These are phyloP conservation scores for Dastarcus helophoroides DNA, from an alignment of 2,888 invertebrate species.

Conservation along the genomic window DNA sequence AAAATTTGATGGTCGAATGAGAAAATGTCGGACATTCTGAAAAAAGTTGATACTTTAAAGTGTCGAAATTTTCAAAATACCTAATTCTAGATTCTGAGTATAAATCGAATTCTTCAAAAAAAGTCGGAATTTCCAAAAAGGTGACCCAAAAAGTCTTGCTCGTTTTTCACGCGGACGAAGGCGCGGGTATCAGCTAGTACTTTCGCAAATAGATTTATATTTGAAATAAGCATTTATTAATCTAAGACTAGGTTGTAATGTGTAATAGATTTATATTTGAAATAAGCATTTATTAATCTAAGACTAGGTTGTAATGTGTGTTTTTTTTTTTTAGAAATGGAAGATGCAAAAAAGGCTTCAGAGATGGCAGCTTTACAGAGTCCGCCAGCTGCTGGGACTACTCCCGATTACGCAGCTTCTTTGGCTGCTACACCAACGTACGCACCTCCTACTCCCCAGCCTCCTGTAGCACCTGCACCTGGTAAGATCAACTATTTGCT, in stretches of 20 bases:
- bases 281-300: background rate
- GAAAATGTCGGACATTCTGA: too few species aligned
- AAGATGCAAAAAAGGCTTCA: conserved; percentile 53
- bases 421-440: conserved; percentile 47
- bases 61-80: too few species aligned
- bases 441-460: conserved; percentile 35
- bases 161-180: too few species aligned
- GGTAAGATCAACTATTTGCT: conserved; percentile 17
- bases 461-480: conserved; percentile 25
- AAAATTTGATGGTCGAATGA: too few species aligned
- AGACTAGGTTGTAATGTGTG: background rate
- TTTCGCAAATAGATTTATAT: conserved; percentile 1
- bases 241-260: conserved; percentile 1
- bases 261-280: background rate
- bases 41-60: too few species aligned
- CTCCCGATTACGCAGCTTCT: conserved; percentile 78
- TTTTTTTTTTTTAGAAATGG: conserved; percentile 40
- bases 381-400: conserved; percentile 32
- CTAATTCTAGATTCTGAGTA: too few species aligned
- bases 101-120: too few species aligned
- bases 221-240: background rate
- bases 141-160: too few species aligned
- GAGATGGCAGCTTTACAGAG: conserved; percentile 31
- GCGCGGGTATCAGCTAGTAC: too few species aligned
- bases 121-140: too few species aligned